Evolutionary conservation across 2,888 invertebrate genomes (phyloP).

Genomic region (Sminthurides aquaticus): DNA sequence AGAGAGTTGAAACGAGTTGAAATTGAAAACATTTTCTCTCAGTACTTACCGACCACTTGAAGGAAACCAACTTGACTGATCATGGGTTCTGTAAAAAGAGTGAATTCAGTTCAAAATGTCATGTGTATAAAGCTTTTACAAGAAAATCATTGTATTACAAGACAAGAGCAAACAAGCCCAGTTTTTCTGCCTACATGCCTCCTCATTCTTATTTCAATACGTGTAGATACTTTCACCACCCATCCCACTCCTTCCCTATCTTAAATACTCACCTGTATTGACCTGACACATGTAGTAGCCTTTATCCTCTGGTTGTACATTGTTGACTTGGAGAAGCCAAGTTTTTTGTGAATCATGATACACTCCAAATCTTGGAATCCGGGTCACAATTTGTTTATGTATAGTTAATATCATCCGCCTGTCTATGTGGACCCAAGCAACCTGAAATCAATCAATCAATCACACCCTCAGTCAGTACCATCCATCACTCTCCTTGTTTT

Average conservation of each 20-base stretch:
- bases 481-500: background rate
- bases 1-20: no score
- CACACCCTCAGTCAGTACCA: background rate
- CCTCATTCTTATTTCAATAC: no score
- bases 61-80: conserved; percentile 89
- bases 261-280: conserved; percentile 49
- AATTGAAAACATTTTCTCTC: background rate
- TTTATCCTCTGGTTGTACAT: conserved; percentile 82
- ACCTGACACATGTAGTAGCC: conserved; percentile 80
- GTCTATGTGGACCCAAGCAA: conserved; percentile 91
- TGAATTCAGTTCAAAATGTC: background rate
- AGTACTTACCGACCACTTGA: conserved; percentile 76
- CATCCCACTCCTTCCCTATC: background rate
- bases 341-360: conserved; percentile 87
- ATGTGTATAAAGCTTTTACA: no score
- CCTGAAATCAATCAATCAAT: conserved; percentile 53
- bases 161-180: no score
- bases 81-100: conserved; percentile 72
- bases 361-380: conserved; percentile 82
- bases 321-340: conserved; percentile 81
- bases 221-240: background rate
- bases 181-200: no score
- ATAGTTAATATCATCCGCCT: conserved; percentile 88
- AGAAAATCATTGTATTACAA: no score
- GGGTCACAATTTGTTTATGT: conserved; percentile 82